Evolutionary conservation across 2,888 invertebrate species (phyloP), one percentile per base, ranked within the genome.

Genomic region (Amiota communis): DNA sequence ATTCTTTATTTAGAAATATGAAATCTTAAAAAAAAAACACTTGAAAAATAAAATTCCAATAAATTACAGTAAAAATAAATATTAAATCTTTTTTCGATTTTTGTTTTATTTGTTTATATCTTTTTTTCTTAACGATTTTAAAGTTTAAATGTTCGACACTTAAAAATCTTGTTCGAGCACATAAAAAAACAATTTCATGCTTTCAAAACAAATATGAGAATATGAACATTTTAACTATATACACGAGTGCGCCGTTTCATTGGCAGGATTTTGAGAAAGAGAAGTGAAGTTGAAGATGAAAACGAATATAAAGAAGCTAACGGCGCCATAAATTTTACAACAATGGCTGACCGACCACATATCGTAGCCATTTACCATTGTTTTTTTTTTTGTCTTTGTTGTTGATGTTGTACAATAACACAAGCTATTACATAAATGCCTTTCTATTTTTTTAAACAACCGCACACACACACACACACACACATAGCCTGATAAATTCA

Each of bases 291-390:
- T n/a, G n/a, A n/a, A 12, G 2, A 53, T n/a, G 53, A 53, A 53
- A 53, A 53, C 53, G 36, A 49, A 36, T 13, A 70, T 57, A 51
- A 67, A 56, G 59, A 61, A 71, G 46, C 48, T 71, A 63, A 71
- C 63, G 71, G 49, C 61, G 61, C 49, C 71, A 63, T 71, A 63
- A 71, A 71, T 71, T 71, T 63, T 12, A 17, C 15, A 48, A 63
- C 71, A 61, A 71, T 61, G 48, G 23, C 51, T 71, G 71, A 71
- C 71, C 63, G 47, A 59, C 47, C 46, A 53, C 20, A 47, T 17
- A 46, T 48, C 48, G 36, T 36, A 36, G 36, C 36, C 36, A 36
- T 36, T 36, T 36, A 36, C 36, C 36, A 36, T 36, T 36, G 36
- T 36, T 36, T 36, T 36, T 36, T 36, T 36, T 36, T 36, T 36